Base-by-base conservation (phyloP, 37 sponge, comb jelly and placozoan genomes). In the Haliclona indistincta region DNA sequence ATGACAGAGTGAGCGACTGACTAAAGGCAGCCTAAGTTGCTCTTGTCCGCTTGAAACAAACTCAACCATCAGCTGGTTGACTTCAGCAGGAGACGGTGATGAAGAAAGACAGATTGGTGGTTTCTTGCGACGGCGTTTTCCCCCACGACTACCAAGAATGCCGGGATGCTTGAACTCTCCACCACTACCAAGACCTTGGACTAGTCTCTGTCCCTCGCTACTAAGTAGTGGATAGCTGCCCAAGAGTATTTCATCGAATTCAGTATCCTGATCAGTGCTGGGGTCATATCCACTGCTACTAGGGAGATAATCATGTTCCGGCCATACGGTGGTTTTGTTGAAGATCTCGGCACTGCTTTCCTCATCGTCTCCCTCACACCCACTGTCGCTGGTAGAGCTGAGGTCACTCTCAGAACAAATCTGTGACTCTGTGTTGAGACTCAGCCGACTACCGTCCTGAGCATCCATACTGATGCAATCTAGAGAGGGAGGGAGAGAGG, bases 351-450 rank as follows among this genome's bases (percentile, higher is more conserved):
- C 91, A 74, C 91, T 82, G 76, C 91, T 91, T 51, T 91, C 86
- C 36, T 91, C 91, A 61, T 91, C 91, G 77, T 91, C 91, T 29
- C 82, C 91, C 35, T 91, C 91, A 68, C 79, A 56, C 36, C 91
- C 91, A 71, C 84, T 83, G 70, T 30, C 51, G 33, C 25, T 19
- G 52, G 49, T 60, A 39, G 19, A 39, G 36, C 74, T 87, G 43
- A 87, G 64, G 23, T 87, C 88, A 81, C 88, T 87, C 47, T 87
- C 88, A 53, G 56, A 36, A 22, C 43, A n/a, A n/a, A n/a, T n/a
- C n/a, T n/a, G n/a, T n/a, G n/a, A n/a, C n/a, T n/a, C n/a, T n/a
- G n/a, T 20, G 26, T 38, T 45, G 29, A 19, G 22, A 23, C 45
- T 64, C 1, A 71, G 33, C 28, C 35, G 51, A 32, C 28, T 44